phyloP scores from a whole-genome alignment of 2,888 invertebrate genomes.

The Podabrus alpinus region DNA sequence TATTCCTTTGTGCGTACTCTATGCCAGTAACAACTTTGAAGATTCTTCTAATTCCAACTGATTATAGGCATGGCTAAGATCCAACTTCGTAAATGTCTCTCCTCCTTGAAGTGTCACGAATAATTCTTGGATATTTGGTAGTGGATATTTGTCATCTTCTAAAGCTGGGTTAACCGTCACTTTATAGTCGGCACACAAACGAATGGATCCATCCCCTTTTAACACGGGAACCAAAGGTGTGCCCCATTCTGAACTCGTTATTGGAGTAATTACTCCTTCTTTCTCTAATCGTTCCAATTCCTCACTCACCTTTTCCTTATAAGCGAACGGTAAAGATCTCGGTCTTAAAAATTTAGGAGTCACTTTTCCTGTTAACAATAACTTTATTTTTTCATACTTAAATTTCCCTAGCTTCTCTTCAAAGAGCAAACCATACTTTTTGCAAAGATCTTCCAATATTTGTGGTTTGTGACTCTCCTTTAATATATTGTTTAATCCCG shows the following conservation, averaged over 20 bases:
- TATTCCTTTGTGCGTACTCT: too few species aligned
- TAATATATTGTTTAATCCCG: neutral
- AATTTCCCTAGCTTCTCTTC: neutral
- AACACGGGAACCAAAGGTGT: too few species aligned
- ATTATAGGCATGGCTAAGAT: slow-evolving; percentile 42
- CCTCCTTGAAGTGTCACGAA: too few species aligned
- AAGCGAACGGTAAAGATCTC: too few species aligned
- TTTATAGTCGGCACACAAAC: slow-evolving; percentile 1
- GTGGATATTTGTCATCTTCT: neutral
- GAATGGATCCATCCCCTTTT: neutral
- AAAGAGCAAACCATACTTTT: neutral
- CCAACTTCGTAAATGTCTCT: slow-evolving; percentile 15
- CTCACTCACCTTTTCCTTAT: too few species aligned
- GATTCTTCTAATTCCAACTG: slow-evolving; percentile 43
- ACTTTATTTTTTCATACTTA: neutral
- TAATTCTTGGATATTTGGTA: neutral
- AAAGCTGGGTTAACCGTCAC: neutral
- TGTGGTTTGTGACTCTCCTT: too few species aligned
- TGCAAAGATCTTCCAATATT: neutral
- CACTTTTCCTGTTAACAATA: too few species aligned
- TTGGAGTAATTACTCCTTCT: too few species aligned
- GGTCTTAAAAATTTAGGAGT: too few species aligned
- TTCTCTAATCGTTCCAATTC: too few species aligned
- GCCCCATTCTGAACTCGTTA: too few species aligned
- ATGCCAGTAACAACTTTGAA: too few species aligned